These are phyloP conservation scores for Neofelis nebulosa DNA, from an alignment of 2,113 vertebrate genomes.

Conservation along the genomic window DNA sequence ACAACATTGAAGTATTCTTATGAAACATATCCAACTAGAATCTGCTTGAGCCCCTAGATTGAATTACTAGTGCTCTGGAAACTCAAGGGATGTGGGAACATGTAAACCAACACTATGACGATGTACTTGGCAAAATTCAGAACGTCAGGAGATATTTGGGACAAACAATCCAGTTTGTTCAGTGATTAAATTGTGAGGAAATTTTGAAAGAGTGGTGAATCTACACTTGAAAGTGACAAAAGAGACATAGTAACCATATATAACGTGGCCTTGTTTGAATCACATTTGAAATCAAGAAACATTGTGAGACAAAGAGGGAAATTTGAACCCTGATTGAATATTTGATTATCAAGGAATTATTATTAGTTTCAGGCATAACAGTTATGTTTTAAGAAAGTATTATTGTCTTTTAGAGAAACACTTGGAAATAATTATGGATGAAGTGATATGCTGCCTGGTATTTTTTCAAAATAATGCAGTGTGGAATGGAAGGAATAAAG, in stretches of 20 bases:
- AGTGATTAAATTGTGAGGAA: background rate
- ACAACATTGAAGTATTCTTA: background rate
- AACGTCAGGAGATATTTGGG: background rate
- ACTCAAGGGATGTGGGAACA: background rate
- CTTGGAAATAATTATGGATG: background rate
- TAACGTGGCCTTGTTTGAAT: background rate
- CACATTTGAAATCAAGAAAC: background rate
- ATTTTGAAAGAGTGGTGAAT: background rate
- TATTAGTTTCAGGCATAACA: background rate
- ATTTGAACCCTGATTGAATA: background rate
- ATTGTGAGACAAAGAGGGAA: background rate
- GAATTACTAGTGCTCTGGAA: background rate
- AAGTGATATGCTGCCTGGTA: background rate
- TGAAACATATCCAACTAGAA: background rate
- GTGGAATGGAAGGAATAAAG: background rate
- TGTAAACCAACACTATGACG: background rate
- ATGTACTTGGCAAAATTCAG: background rate
- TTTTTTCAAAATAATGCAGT: slow-evolving; percentile 32
- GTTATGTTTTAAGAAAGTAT: background rate
- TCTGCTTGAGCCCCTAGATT: background rate
- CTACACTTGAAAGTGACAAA: background rate
- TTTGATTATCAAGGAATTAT: background rate
- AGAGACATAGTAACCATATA: background rate
- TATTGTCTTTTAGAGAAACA: background rate
- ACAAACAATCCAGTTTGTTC: background rate